Evolutionary conservation across 1,140 invertebrate genomes (phyloP).

Genomic region (Atopsyche davidsoni): DNA sequence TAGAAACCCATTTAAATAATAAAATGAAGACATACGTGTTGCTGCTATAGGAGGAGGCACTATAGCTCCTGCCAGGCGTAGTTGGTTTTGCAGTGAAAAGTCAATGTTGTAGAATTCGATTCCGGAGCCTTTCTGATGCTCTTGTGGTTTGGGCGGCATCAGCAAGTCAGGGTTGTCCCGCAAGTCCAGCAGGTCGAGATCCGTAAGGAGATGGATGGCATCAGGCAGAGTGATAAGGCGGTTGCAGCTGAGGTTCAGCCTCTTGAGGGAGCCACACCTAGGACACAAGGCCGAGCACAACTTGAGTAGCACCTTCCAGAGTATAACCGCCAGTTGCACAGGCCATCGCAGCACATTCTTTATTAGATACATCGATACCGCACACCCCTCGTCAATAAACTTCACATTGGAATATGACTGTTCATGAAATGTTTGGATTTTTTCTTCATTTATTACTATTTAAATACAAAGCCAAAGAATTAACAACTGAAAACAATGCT

Average conservation of each 20-base stretch:
- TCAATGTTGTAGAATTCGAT: slow-evolving; percentile 98
- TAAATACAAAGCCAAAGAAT: too few relatives aligned
- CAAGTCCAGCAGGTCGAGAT: slow-evolving; percentile 83
- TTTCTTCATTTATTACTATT: too few relatives aligned
- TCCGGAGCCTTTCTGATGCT: slow-evolving; percentile 71
- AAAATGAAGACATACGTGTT: slow-evolving; percentile 48
- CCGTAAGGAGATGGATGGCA: slow-evolving; percentile 91
- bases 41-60: slow-evolving; percentile 65
- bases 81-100: slow-evolving; percentile 93
- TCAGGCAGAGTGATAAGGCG: slow-evolving; percentile 94
- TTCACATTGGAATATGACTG: too few relatives aligned
- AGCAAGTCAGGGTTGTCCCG: slow-evolving; percentile 92
- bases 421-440: too few relatives aligned
- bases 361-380: slow-evolving; percentile 14
- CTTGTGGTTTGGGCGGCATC: slow-evolving; percentile 94
- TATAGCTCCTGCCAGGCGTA: slow-evolving; percentile 86
- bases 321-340: neutral
- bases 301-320: slow-evolving; percentile 6
- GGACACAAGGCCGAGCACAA: slow-evolving; percentile 26
- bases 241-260: slow-evolving; percentile 90
- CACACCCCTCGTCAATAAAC: too few relatives aligned
- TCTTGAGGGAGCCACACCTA: slow-evolving; percentile 93
- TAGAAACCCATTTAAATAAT: slow-evolving; percentile 10
- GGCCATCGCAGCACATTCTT: slow-evolving; percentile 7
- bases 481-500: too few relatives aligned